Evolutionary conservation across 2,113 vertebrate species (phyloP), one percentile per base, ranked within the genome.

Genomic region (Tetrax tetrax): DNA sequence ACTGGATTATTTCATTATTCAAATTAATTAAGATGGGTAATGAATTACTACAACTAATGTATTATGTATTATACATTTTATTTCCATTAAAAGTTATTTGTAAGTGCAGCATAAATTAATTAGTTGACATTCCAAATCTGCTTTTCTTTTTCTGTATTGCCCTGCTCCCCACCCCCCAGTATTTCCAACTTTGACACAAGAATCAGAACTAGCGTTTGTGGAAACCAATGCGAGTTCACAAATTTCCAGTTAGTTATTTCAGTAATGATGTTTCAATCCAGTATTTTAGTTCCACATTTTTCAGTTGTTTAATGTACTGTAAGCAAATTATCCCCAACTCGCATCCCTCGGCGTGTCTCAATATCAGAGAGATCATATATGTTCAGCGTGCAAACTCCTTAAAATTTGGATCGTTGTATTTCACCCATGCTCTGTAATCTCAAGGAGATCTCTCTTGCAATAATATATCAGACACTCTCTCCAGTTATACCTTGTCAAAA

Each of bases 21-120:
- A 70, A 81, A 48, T 82, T 95, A 95, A 94, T 96, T 96, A 90
- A 90, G 77, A 71, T 23, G 12, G 45, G 10, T 79, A 95, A 96
- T 96, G 89, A 95, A 89, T 86, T 68, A n/a, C 54, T 70, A 23
- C 48, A 51, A 10, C 35, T 81, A 56, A 89, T 78, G 47, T 60
- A 74, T 68, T 81, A 60, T 5, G n/a, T 50, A 64, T 90, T 88
- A 78, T 92, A 87, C 51, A 71, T 75, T 95, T 93, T 90, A 48
- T 60, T 96, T 90, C 83, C 64, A 81, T 71, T 81, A 64, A 28
- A 66, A 90, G 60, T 83, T 68, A 43, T 68, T 92, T 86, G 86
- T 51, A 92, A 95, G 48, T 60, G 56, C 51, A 69, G 47, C 51
- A 54, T 57, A 29, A 76, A 79, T 51, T 3, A 87, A 68, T 83